A percentile compares a stretch with the other conserved stretches of the same genome.
These are phyloP conservation scores for Pelobates cultripes DNA, from an alignment of 2,797 vertebrate genomes.

Conservation along the genomic window DNA sequence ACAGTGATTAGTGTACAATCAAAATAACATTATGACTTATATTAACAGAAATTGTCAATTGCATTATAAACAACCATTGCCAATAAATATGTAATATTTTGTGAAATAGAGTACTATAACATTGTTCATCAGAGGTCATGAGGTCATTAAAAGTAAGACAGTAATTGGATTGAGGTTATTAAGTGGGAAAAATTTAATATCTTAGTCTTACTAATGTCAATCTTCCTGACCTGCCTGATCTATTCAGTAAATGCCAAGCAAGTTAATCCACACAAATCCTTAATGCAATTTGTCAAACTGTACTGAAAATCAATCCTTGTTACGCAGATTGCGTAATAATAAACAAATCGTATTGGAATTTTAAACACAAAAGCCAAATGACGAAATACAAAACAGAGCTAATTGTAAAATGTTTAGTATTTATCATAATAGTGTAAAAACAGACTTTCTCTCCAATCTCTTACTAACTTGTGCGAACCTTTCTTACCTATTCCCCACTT, in stretches of 20 bases:
- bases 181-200: conserved; percentile 72
- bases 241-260: conserved; percentile 68
- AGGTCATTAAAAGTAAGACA: conserved; percentile 74
- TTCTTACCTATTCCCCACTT: too few species aligned
- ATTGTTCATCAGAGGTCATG: conserved; percentile 9
- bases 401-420: too few species aligned
- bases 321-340: neutral
- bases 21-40: neutral
- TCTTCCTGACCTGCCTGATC: conserved; percentile 74
- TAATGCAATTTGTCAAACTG: conserved; percentile 63
- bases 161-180: conserved; percentile 81
- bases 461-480: too few species aligned
- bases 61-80: neutral
- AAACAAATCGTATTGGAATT: neutral
- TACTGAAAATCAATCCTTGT: conserved; percentile 56
- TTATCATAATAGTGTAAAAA: too few species aligned
- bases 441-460: too few species aligned
- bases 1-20: neutral
- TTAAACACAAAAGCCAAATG: too few species aligned
- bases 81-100: conserved; percentile 2
- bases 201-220: conserved; percentile 76
- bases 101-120: neutral
- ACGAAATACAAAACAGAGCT: too few species aligned
- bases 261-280: conserved; percentile 84
- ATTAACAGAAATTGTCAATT: neutral